Conservation (phyloP, 2,888 invertebrate species). For the Diadegma fenestrale region DNA sequence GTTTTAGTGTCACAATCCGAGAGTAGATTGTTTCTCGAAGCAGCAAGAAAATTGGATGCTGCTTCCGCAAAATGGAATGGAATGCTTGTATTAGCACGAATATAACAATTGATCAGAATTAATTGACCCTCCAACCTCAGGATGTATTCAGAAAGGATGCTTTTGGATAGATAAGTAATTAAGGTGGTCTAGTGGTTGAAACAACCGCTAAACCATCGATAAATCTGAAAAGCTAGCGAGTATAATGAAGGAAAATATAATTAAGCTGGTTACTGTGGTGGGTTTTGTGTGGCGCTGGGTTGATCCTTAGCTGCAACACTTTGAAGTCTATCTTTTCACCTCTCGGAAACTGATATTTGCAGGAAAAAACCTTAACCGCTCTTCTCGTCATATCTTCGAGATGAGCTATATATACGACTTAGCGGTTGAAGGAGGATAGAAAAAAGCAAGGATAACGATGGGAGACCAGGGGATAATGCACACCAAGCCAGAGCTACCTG, state of each 20-base stretch:
- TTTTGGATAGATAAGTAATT: not conserved
- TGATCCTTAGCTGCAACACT: slow-evolving; percentile 14
- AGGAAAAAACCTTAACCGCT: slow-evolving; percentile 18
- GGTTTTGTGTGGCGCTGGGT: not conserved
- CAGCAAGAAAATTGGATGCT: not conserved
- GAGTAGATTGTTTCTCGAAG: not conserved
- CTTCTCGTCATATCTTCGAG: slow-evolving; percentile 11
- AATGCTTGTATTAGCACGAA: not conserved
- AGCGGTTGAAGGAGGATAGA: slow-evolving; percentile 4
- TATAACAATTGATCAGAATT: not conserved
- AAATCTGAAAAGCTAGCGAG: slow-evolving; percentile 2
- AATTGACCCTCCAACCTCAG: slow-evolving; percentile 6
- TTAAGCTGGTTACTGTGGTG: slow-evolving; percentile 28
- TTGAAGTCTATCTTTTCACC: slow-evolving; percentile 4
- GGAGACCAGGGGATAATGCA: slow-evolving; percentile 14
- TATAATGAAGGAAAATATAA: slow-evolving; percentile 47
- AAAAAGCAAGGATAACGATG: slow-evolving; percentile 20
- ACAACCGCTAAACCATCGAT: slow-evolving; percentile 26
- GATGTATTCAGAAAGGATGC: not conserved
- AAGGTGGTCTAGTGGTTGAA: not conserved
- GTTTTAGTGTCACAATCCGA: not conserved
- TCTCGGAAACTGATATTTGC: slow-evolving; percentile 7
- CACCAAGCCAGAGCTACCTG: slow-evolving; percentile 23
- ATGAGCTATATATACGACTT: not conserved
- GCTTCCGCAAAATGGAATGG: not conserved